Conservation (phyloP, 1,140 invertebrate species). For the Drosophila asahinai region DNA sequence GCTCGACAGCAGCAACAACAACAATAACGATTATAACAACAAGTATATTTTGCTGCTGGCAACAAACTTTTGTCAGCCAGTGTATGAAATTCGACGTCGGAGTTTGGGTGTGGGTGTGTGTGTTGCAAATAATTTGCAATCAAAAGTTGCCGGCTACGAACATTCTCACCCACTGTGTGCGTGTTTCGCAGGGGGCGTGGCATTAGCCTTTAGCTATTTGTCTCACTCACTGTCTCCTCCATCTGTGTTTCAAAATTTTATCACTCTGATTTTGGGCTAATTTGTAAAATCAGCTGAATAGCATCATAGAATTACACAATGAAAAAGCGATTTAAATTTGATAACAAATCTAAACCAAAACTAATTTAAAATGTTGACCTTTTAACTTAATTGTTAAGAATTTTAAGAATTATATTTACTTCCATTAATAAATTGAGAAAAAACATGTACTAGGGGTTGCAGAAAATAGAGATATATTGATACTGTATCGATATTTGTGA, state of each 20-base stretch:
- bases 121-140: constrained; percentile 79
- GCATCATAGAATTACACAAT: constrained; percentile 2
- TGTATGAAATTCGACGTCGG: constrained; percentile 28
- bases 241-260: neutral
- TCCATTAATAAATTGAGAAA: too few relatives aligned
- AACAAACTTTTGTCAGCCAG: constrained; percentile 65
- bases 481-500: too few relatives aligned
- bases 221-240: constrained; percentile 15
- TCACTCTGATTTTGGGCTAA: constrained; percentile 52
- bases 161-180: constrained; percentile 28
- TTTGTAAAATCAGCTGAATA: constrained; percentile 68
- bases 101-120: constrained; percentile 28
- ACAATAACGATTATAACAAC: constrained; percentile 42
- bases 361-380: neutral
- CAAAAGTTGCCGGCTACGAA: constrained; percentile 70
- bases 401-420: neutral
- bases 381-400: too few relatives aligned
- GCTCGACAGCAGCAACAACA: constrained; percentile 28
- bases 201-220: constrained; percentile 49
- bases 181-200: constrained; percentile 31
- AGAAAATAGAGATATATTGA: too few relatives aligned
- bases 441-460: too few relatives aligned
- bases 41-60: constrained; percentile 57
- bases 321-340: neutral
- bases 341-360: neutral